These are phyloP conservation scores for Axis porcinus DNA, from an alignment of 2,113 vertebrate species.

Conservation along the genomic window DNA sequence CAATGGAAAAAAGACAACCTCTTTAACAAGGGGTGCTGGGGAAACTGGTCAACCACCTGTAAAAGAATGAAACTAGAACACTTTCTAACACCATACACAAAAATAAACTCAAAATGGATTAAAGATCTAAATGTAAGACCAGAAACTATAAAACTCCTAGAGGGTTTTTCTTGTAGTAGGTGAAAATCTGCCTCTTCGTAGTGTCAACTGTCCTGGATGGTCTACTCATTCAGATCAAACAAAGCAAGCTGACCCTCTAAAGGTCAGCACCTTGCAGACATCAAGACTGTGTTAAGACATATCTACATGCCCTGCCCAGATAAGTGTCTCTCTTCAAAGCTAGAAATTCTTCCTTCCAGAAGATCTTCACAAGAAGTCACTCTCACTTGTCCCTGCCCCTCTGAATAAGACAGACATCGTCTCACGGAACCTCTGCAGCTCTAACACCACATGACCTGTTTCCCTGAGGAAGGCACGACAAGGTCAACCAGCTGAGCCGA, in stretches of 20 bases:
- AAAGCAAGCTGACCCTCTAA: neutral
- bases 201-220: too few relatives aligned
- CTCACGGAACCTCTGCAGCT: neutral
- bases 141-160: too few relatives aligned
- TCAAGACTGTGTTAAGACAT: neutral
- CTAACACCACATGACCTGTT: neutral
- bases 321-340: neutral
- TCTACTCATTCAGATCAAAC: neutral
- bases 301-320: neutral
- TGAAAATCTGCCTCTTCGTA: neutral
- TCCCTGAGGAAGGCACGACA: neutral
- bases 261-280: neutral
- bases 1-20: too few relatives aligned
- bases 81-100: too few relatives aligned
- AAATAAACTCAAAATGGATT: too few relatives aligned
- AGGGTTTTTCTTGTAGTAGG: neutral
- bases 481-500: neutral
- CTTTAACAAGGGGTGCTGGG: too few relatives aligned
- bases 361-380: neutral
- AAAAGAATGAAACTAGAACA: too few relatives aligned
- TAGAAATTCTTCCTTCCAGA: neutral
- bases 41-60: too few relatives aligned
- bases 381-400: neutral
- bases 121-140: too few relatives aligned
- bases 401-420: neutral